Evolutionary conservation across 2,888 invertebrate genomes (phyloP), one percentile per base, ranked within the genome.

Genomic region (Liopterus haemorrhoidalis): DNA sequence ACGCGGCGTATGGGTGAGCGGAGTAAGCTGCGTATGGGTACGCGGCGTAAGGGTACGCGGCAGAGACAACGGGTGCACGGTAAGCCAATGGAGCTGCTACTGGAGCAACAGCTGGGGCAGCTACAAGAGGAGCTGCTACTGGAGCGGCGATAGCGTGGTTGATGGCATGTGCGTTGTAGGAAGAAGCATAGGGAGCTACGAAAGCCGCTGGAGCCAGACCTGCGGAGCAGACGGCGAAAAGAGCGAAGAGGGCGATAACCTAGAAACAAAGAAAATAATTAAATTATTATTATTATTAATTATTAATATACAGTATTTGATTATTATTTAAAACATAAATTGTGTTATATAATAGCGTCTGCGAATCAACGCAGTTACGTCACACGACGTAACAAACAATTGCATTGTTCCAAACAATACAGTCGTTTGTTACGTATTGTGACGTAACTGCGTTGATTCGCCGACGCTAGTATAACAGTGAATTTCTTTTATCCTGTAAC

Each of bases 141-240:
- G 85, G 85, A 6, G 81, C 72, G 16, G 84, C 83, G 3, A 84
- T 74, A 0, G 85, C 85, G 57, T 85, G 85, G 68, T 85, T 83
- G 43, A 85, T 73, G 14, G 79, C 71, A 57, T 84, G 85, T 0
- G 84, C 83, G 48, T 82, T 83, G 68, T 82, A 86, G 9, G 82
- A 83, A 55, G 76, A 78, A 40, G 85, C 85, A 56, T 83, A 84
- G 2, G 85, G 84, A 1, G 84, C 80, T 3, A 84, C 71, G 44
- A 76, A 74, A 39, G 77, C 73, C 3, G 79, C 79, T 18, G 57
- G 55, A 18, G 58, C 48, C n/a, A 63, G 40, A 52, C 64, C 65
- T 55, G 63, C 66, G 53, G 58, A 57, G 30, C 28, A 28, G 16
- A 28, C 30, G 15, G 48, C 48, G 21, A 49, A 30, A 8, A 48